Evolutionary conservation across 92 coral and sea anemone species (phyloP), one percentile per base, ranked within the genome.

Genomic region (Nematostella vectensis): DNA sequence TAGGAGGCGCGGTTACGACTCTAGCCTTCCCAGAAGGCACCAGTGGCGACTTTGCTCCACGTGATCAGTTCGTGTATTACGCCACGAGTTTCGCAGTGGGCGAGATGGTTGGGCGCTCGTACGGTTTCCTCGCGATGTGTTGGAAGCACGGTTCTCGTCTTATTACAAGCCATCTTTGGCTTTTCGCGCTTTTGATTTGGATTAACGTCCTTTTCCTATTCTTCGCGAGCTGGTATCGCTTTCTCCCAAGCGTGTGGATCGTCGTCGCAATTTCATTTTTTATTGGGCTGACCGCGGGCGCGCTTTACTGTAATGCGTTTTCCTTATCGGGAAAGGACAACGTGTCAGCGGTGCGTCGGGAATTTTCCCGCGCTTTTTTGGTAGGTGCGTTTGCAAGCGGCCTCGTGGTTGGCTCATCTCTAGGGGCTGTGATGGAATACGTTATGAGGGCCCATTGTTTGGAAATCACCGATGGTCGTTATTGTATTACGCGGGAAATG

Each of bases 11-110:
- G 15, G 57, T 19, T 27, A 51, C 57, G 18, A 51, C 57, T 6
- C 29, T 51, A 3, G 57, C 57, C 12, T 51, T 51, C 18, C 57
- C 57, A 4, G 4, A 6, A 45, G 23, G 23, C 12, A 8, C 9
- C 4, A 17, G 4, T 4, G 13, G 30, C 6, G 18, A 9, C 6
- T 20, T 47, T 8, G 53, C 8, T 17, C 57, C 57, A 13, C 57
- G 57, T 12, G 33, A 51, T 27, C 57, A 51, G 10, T 51, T 22
- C 57, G 57, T 51, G 9, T 51, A 51, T 21, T 51, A 51, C 57
- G 18, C 33, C 15, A 6, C 33, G 30, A 22, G 57, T 51, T 51
- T 51, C 57, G 33, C 57, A 8, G 22, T 27, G 4, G 57, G 57
- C 3, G 57, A 51, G 30, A 4, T 51, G 11, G 4, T 51, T 4